phyloP scores from a whole-genome alignment of 1,140 invertebrate genomes.

The Neotoxoptera formosana region DNA sequence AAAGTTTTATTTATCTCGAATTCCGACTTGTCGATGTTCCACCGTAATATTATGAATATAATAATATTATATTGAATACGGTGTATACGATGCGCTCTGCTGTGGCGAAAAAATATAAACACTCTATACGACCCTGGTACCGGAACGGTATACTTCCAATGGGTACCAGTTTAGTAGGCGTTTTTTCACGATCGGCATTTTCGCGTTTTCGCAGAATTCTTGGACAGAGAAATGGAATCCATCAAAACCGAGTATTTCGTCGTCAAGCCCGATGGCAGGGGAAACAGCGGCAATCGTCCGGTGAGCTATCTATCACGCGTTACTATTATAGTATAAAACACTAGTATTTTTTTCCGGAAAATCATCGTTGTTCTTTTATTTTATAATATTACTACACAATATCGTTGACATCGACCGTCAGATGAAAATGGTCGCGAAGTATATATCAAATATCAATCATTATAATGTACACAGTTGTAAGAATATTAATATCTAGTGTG shows the following conservation, averaged over 20 bases:
- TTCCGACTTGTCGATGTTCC: too few relatives aligned
- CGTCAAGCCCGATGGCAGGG: not conserved
- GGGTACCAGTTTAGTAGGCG: not conserved
- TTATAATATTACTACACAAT: too few relatives aligned
- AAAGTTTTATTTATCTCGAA: too few relatives aligned
- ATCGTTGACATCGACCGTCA: too few relatives aligned
- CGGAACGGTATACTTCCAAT: constrained; percentile 1
- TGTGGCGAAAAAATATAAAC: not conserved
- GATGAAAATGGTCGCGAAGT: too few relatives aligned
- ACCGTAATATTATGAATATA: too few relatives aligned
- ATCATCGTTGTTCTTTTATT: too few relatives aligned
- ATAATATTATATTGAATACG: not conserved
- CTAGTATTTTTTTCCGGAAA: too few relatives aligned
- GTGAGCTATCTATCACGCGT: not conserved
- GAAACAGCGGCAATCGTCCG: not conserved
- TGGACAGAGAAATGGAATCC: not conserved
- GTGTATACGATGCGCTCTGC: not conserved
- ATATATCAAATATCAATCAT: too few relatives aligned
- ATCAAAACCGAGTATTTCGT: not conserved
- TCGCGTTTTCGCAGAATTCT: not conserved
- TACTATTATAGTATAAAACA: not conserved
- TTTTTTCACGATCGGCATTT: not conserved
- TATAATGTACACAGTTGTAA: too few relatives aligned
- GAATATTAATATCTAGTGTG: too few relatives aligned
- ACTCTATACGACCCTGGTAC: not conserved